Evolutionary conservation across 2,888 invertebrate genomes (phyloP).

Genomic region (Piscicola geometra): DNA sequence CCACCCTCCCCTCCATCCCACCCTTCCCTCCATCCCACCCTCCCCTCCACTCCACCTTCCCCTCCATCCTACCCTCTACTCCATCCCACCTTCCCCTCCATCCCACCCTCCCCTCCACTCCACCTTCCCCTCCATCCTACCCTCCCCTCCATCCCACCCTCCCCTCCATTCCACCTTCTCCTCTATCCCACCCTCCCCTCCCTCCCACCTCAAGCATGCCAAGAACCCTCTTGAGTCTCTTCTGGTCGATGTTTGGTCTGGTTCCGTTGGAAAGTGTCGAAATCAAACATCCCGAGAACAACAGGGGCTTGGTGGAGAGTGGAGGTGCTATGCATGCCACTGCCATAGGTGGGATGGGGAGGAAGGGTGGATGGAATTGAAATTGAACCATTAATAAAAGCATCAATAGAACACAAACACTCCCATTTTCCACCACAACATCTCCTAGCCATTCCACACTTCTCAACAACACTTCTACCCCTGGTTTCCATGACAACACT

Average conservation of each 20-base stretch:
- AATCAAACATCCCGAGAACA: conserved; percentile 43
- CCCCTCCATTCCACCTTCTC: too few species aligned
- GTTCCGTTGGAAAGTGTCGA: conserved; percentile 50
- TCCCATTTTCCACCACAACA: too few species aligned
- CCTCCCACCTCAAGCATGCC: conserved; percentile 51
- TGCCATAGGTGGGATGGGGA: too few species aligned
- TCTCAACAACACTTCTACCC: too few species aligned
- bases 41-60: not conserved
- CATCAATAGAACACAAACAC: too few species aligned
- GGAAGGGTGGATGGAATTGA: too few species aligned
- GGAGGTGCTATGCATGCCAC: too few species aligned
- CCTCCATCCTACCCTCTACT: not conserved
- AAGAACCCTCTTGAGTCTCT: conserved; percentile 54
- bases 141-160: not conserved
- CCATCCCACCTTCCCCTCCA: not conserved
- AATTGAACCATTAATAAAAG: too few species aligned
- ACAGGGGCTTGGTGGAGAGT: too few species aligned
- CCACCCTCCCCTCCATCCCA: too few species aligned
- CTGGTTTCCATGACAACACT: too few species aligned
- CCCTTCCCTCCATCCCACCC: not conserved
- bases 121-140: not conserved
- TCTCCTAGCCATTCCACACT: too few species aligned
- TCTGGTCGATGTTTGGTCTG: conserved; percentile 57
- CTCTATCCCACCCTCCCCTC: not conserved
- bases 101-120: not conserved